Evolutionary conservation across 2,113 vertebrate genomes (phyloP).

Genomic region (Vidua chalybeata): DNA sequence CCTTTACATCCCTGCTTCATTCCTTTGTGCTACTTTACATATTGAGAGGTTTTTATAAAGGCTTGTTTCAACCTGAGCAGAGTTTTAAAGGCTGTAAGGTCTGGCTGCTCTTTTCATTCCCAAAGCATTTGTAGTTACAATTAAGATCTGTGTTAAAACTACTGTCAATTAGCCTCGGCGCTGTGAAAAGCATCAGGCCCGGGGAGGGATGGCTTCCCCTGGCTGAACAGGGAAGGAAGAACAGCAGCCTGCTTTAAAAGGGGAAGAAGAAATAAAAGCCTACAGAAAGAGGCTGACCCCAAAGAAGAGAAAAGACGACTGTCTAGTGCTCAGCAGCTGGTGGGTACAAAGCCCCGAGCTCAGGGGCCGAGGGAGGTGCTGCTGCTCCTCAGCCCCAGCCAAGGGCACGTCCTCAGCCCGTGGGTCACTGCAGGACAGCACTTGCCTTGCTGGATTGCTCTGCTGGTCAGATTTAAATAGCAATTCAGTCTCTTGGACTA

Average conservation of each 20-base stretch:
- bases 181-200: slow-evolving; percentile 1
- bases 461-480: not conserved
- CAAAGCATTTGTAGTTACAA: slow-evolving; percentile 48
- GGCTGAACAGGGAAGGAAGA: slow-evolving; percentile 17
- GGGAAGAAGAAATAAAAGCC: slow-evolving; percentile 28
- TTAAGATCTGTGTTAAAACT: slow-evolving; percentile 38
- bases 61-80: not conserved
- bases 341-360: not conserved
- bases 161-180: not conserved
- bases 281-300: slow-evolving; percentile 13
- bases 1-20: not conserved
- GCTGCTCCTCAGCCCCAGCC: not conserved
- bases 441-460: not conserved
- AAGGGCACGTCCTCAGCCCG: not conserved
- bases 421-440: not conserved
- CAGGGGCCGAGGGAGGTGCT: not conserved
- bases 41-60: not conserved
- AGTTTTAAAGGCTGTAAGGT: not conserved
- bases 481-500: not conserved
- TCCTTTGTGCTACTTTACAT: not conserved
- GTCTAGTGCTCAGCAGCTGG: not conserved
- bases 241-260: slow-evolving; percentile 26
- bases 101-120: slow-evolving; percentile 10
- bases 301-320: not conserved
- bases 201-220: not conserved